Percentiles rank a stretch among this genome's conserved stretches.
phyloP scores from a whole-genome alignment of 2,113 vertebrate species.

The Hemicordylus capensis region DNA sequence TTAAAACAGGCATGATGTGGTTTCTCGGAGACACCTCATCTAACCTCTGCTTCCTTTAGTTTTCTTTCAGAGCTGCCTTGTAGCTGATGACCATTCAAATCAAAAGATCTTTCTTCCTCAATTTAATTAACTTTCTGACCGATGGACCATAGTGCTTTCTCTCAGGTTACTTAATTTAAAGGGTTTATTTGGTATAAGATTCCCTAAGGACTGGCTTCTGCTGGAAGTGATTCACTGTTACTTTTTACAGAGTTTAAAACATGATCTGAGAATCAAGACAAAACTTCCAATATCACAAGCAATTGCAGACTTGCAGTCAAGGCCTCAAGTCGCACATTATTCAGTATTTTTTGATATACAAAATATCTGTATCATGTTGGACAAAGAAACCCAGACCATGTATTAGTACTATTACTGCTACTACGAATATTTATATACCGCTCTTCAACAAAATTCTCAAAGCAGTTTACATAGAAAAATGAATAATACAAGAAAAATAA shows the following conservation, averaged over 20 bases:
- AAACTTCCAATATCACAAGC: constrained; percentile 13
- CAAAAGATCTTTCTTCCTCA: constrained; percentile 59
- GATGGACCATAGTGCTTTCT: constrained; percentile 35
- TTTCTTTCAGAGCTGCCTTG: constrained; percentile 55
- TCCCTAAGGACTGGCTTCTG: constrained; percentile 10
- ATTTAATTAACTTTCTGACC: constrained; percentile 69
- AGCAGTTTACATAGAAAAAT: too few species aligned
- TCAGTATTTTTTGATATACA: background rate
- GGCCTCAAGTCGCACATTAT: background rate
- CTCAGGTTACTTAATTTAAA: constrained; percentile 42
- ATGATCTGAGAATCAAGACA: background rate
- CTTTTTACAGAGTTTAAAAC: constrained; percentile 31
- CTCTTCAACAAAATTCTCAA: too few species aligned
- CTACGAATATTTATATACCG: too few species aligned
- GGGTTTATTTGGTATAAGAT: constrained; percentile 26
- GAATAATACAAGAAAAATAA: too few species aligned
- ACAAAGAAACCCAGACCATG: background rate
- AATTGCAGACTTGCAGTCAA: constrained; percentile 18
- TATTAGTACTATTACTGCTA: background rate
- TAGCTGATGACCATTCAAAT: constrained; percentile 58
- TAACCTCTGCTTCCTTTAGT: constrained; percentile 37
- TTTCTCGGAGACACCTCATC: too few species aligned
- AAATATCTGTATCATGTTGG: background rate
- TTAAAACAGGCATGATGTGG: too few species aligned
- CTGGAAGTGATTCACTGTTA: constrained; percentile 34